Base-by-base conservation (phyloP, 2,797 vertebrate species). In the Meriones psammophilus region DNA sequence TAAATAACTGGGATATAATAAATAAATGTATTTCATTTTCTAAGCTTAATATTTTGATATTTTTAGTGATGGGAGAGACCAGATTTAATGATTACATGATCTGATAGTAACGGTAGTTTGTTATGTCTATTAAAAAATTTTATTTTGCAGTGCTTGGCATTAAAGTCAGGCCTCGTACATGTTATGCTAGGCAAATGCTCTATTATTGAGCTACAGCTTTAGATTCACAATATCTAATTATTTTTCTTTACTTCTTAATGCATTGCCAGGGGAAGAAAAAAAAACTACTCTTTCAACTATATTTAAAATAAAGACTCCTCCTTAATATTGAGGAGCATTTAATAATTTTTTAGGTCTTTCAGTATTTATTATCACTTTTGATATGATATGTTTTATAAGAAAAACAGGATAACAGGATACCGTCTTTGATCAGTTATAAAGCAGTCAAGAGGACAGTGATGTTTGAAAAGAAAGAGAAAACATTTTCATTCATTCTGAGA, bases 321-420 rank as follows among this genome's bases (percentile, higher is more conserved):
- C 15, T 92, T 92, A 87, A 83, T 87, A 12, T 71, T 79, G 77
- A 86, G n/a, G 0, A 93, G 33, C 13, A 88, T 46, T 94, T 90
- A 50, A 36, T 69, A 92, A 81, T 89, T 96, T 96, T 93, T n/a
- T 84, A 78, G 84, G 77, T 73, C 22, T 86, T 95, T 96, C 88
- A 92, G 66, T 13, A 89, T 77, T 42, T 90, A 84, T 89, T 84
- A 66, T 77, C 73, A 88, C 17, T 74, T 88, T 95, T 94, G 60
- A 88, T 93, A 64, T 81, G 50, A n/a, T n/a, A n/a, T n/a, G 15
- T 87, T 42, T 73, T 90, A 10, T 91, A 79, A 96, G 6, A 84
- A 80, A 94, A 84, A 20, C 74, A 97, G 18, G 66, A 89, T 33
- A 94, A 24, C 78, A 97, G 28, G 73, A 89, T 22, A 94, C 39